phyloP scores from a whole-genome alignment of 2,888 invertebrate species.

The Mycalesis mineus region DNA sequence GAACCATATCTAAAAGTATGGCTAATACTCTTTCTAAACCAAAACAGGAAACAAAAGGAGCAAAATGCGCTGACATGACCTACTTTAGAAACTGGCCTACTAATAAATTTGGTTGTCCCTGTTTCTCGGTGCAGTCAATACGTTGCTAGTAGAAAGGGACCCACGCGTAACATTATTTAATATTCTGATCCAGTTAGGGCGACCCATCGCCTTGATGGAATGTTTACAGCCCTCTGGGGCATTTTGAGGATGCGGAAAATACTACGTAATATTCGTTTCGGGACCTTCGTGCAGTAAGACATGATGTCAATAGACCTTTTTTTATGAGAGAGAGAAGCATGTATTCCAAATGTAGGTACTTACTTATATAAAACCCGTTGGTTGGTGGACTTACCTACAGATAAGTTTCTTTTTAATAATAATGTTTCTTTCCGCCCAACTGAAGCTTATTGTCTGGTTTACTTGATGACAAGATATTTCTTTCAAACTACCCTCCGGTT shows the following conservation, averaged over 20 bases:
- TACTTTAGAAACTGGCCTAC: neutral
- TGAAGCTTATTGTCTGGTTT: too few relatives aligned
- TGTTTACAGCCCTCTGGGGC: slow-evolving; percentile 29
- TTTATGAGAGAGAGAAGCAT: neutral
- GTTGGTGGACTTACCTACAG: too few relatives aligned
- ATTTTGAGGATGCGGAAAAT: slow-evolving; percentile 16
- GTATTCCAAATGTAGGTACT: too few relatives aligned
- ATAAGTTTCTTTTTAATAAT: neutral
- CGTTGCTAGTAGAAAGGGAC: neutral
- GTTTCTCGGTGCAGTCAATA: neutral
- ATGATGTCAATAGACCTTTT: slow-evolving; percentile 5
- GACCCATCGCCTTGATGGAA: slow-evolving; percentile 21
- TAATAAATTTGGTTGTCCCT: slow-evolving; percentile 1
- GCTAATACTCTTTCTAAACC: too few relatives aligned
- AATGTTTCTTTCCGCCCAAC: too few relatives aligned
- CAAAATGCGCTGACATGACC: neutral
- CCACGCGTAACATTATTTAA: slow-evolving; percentile 35
- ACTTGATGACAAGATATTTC: too few relatives aligned
- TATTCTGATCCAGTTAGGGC: slow-evolving; percentile 36
- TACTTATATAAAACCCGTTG: too few relatives aligned
- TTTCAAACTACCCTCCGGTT: too few relatives aligned
- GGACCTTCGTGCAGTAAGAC: slow-evolving; percentile 8
- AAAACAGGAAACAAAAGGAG: too few relatives aligned
- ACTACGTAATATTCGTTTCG: slow-evolving; percentile 15
- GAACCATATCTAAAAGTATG: too few relatives aligned